Base-by-base conservation (phyloP, 2,888 invertebrate species). In the Asteroscopus sphinx region DNA sequence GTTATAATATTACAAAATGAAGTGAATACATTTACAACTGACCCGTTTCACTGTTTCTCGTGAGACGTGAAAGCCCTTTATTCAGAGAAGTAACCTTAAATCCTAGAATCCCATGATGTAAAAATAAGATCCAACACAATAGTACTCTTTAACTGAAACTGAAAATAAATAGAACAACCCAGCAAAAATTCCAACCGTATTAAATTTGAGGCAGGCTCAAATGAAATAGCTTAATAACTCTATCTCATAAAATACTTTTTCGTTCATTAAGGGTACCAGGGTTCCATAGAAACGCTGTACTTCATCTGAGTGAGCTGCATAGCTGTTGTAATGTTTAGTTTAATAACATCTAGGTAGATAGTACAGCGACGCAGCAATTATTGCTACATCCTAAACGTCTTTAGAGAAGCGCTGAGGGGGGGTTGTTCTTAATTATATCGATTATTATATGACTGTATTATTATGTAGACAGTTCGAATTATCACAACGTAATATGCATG, bases 291-390 rank as follows among this genome's bases (percentile, higher is more conserved):
- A 60, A 67, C 46, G 42, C 52, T 54, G 40, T 63, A 63, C 62
- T 60, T 65, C 65, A 73, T 62, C 44, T 48, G 49, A 75, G 63
- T 74, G 56, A 69, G 70, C 67, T 77, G 80, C 79, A 81, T 79
- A 80, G 70, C 70, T 53, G 67, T 68, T 78, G 77, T 80, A 82
- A 81, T 78, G 75, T 79, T 86, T 78, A 76, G 83, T 79, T 86
- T 89, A 86, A 89, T 89, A 87, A 81, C 86, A 80, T 64, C 68
- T 80, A 77, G 81, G 80, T 78, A 77, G 79, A n/a, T n/a, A 76
- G 79, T 73, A 62, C 63, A 79, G 78, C 80, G 85, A 85, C 82
- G 78, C 81, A 87, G 86, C 86, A 88, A 88, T 89, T 88, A 89
- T 88, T 84, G 78, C 84, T 79, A 86, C 84, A 85, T 83, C 83